Conservation (phyloP, 37 sponge, comb jelly and placozoan species). For the Tethya wilhelma region DNA sequence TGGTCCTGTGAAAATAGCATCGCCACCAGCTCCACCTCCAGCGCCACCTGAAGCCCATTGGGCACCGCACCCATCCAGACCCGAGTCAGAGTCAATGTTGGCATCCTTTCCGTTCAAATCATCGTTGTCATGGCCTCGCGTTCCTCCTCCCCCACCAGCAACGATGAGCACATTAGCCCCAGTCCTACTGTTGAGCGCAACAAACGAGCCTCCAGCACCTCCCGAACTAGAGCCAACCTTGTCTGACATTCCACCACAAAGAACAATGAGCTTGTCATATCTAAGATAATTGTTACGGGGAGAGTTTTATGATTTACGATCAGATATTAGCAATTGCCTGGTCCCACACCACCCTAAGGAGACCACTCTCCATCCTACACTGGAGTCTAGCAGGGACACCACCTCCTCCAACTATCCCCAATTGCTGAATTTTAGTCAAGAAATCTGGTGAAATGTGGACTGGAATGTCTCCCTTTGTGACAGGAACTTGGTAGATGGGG, state of each 20-base stretch:
- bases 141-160: slow-evolving; percentile 84
- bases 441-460: slow-evolving; percentile 33
- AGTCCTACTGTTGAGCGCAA: slow-evolving; percentile 54
- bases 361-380: slow-evolving; percentile 15
- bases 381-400: slow-evolving; percentile 10
- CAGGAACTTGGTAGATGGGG: slow-evolving; percentile 30
- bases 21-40: slow-evolving; percentile 63
- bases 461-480: slow-evolving; percentile 25
- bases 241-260: slow-evolving; percentile 80
- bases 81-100: slow-evolving; percentile 24
- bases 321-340: background rate
- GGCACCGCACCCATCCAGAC: slow-evolving; percentile 39
- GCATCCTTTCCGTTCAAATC: slow-evolving; percentile 74
- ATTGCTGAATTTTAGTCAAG: slow-evolving; percentile 14
- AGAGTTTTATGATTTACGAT: too few species aligned
- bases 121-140: slow-evolving; percentile 72
- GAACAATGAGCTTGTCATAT: slow-evolving; percentile 63
- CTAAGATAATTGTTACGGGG: slow-evolving; percentile 2
- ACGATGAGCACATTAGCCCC: slow-evolving; percentile 43
- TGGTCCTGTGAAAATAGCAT: slow-evolving; percentile 62
- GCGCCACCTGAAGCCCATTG: slow-evolving; percentile 74
- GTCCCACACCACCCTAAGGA: slow-evolving; percentile 52
- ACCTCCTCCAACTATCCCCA: slow-evolving; percentile 63
- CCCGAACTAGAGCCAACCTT: slow-evolving; percentile 57
- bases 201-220: slow-evolving; percentile 82